Evolutionary conservation across 2,797 vertebrate genomes (phyloP).

Genomic region (Macropus fuliginosus): DNA sequence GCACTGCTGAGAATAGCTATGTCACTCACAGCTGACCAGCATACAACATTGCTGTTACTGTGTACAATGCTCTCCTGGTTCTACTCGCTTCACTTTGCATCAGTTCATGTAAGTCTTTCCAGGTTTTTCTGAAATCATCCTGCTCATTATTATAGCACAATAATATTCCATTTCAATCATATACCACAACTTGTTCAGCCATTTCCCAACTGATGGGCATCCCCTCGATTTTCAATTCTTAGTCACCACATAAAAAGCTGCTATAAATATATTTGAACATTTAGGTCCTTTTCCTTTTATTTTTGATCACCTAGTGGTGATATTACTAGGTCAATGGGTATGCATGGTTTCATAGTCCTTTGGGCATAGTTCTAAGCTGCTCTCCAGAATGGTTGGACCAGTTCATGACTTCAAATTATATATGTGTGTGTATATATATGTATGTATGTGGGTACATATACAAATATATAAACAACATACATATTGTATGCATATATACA

Average conservation of each 20-base stretch:
- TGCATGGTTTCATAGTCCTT: neutral
- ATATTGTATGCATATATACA: too few relatives aligned
- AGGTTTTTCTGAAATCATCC: neutral
- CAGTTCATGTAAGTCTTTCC: neutral
- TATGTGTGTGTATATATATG: too few relatives aligned
- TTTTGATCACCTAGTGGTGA: neutral
- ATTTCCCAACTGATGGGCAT: neutral
- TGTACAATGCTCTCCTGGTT: neutral
- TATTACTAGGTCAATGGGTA: neutral
- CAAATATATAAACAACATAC: too few relatives aligned
- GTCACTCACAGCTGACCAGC: neutral
- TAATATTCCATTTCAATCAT: neutral
- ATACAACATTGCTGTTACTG: neutral
- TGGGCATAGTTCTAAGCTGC: neutral
- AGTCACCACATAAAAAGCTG: neutral
- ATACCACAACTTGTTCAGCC: neutral
- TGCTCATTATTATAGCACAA: neutral
- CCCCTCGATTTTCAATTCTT: neutral
- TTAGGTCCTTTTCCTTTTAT: neutral
- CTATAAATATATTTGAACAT: neutral
- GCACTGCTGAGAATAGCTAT: neutral
- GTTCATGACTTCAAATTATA: neutral
- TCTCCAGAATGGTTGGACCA: neutral
- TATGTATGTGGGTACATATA: too few relatives aligned
- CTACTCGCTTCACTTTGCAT: neutral